Conservation (phyloP, 2,888 invertebrate species). For the Horisme vitalbata region DNA sequence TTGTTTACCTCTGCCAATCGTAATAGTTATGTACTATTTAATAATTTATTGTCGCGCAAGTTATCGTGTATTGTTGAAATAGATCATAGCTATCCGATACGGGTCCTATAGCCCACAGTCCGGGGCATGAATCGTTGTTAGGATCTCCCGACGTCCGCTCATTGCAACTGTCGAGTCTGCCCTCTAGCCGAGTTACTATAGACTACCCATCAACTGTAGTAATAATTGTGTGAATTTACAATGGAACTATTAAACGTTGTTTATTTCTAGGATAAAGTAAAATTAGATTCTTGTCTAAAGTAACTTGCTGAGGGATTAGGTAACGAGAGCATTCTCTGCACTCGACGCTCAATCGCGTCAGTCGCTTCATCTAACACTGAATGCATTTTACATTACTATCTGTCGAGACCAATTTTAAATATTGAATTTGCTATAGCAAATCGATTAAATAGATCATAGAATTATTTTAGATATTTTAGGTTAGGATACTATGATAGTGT, state of each 20-base stretch:
- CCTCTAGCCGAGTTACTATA: conserved; percentile 6
- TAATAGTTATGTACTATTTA: conserved; percentile 80
- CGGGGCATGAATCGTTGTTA: conserved; percentile 21
- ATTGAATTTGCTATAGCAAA: conserved; percentile 78
- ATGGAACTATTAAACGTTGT: neutral
- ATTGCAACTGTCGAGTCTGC: conserved; percentile 12
- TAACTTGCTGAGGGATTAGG: conserved; percentile 8
- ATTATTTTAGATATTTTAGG: conserved; percentile 82
- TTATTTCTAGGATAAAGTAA: neutral
- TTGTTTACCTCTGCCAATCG: conserved; percentile 83
- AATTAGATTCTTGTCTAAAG: conserved; percentile 1
- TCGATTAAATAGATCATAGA: conserved; percentile 76
- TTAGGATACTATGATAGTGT: conserved; percentile 82
- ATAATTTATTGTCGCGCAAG: conserved; percentile 81
- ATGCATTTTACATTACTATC: conserved; percentile 74
- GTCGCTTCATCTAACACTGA: conserved; percentile 69
- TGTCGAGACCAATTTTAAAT: conserved; percentile 80
- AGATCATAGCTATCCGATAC: conserved; percentile 80
- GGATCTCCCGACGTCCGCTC: conserved; percentile 14
- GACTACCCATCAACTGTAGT: neutral
- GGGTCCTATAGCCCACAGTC: conserved; percentile 45
- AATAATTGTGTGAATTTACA: neutral
- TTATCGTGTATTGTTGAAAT: conserved; percentile 76
- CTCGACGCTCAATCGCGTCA: conserved; percentile 39
- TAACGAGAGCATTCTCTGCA: conserved; percentile 14